These are phyloP conservation scores for Zenarchopterus dispar DNA, from an alignment of 2,797 vertebrate species.

Conservation along the genomic window DNA sequence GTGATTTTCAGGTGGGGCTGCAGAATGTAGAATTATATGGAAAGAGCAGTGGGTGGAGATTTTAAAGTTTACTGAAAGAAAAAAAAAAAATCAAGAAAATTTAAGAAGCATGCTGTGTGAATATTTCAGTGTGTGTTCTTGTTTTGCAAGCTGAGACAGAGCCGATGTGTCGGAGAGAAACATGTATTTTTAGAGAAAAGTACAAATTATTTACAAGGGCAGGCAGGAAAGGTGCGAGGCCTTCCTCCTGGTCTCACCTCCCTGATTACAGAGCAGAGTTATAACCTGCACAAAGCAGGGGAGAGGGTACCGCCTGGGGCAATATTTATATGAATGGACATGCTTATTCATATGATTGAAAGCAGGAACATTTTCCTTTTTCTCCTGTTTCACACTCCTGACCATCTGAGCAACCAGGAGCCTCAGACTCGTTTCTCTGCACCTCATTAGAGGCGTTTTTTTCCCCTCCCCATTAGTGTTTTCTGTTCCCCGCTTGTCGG, in stretches of 20 bases:
- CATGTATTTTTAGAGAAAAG: constrained; percentile 1
- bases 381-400: too few species aligned
- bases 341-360: constrained; percentile 8
- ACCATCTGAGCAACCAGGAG: constrained; percentile 16
- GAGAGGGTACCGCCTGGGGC: constrained; percentile 22
- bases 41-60: neutral
- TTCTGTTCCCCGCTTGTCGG: constrained; percentile 38
- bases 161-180: constrained; percentile 12
- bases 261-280: constrained; percentile 15
- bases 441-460: constrained; percentile 50
- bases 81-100: constrained; percentile 21
- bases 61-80: constrained; percentile 53
- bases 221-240: constrained; percentile 2
- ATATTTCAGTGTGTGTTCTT: constrained; percentile 51
- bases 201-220: constrained; percentile 10
- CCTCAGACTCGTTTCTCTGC: constrained; percentile 43
- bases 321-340: constrained; percentile 8
- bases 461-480: neutral
- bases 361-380: neutral
- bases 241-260: constrained; percentile 8
- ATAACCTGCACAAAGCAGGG: constrained; percentile 8
- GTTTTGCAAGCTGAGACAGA: constrained; percentile 25
- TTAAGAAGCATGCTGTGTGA: constrained; percentile 23
- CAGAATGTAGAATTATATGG: constrained; percentile 29
- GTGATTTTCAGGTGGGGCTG: constrained; percentile 62